Conservation (phyloP, 2,888 invertebrate genomes). For the Andricus curvator region DNA sequence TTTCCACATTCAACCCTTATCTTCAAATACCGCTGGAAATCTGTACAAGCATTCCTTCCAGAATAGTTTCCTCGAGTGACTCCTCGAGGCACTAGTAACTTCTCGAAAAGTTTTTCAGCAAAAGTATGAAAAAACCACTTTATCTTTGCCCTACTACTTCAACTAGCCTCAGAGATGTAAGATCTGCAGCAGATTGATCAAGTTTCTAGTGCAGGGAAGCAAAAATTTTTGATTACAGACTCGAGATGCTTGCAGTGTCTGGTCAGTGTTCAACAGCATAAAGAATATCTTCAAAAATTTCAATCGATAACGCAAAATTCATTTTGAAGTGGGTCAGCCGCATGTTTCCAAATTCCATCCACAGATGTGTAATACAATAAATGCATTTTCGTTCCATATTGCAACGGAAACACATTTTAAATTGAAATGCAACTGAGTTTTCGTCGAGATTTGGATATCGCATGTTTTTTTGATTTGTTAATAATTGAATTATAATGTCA, state of each 20-base stretch:
- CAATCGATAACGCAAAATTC: not conserved
- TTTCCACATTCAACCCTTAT: not conserved
- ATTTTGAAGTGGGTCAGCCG: constrained; percentile 31
- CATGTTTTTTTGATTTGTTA: not conserved
- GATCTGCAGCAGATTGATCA: constrained; percentile 8
- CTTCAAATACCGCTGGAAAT: not conserved
- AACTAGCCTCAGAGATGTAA: constrained; percentile 5
- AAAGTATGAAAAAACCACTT: constrained; percentile 11
- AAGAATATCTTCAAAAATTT: not conserved
- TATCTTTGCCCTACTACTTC: constrained; percentile 1
- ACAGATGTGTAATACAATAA: constrained; percentile 30
- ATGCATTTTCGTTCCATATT: not conserved
- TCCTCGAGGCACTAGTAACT: constrained; percentile 10
- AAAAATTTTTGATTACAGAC: not conserved
- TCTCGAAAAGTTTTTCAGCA: constrained; percentile 4
- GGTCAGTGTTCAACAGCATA: not conserved
- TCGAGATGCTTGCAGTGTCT: not conserved
- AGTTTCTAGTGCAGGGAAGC: not conserved
- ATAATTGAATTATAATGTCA: not conserved
- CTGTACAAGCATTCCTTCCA: not conserved
- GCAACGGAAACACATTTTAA: not conserved
- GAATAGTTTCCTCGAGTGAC: not conserved
- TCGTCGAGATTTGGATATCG: not conserved
- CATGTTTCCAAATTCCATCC: constrained; percentile 27
- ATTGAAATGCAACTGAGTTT: constrained; percentile 9